Percentiles rank a stretch among this genome's conserved stretches.
phyloP scores from a whole-genome alignment of 2,797 vertebrate species.

The Melanotaenia parkinsoni region DNA sequence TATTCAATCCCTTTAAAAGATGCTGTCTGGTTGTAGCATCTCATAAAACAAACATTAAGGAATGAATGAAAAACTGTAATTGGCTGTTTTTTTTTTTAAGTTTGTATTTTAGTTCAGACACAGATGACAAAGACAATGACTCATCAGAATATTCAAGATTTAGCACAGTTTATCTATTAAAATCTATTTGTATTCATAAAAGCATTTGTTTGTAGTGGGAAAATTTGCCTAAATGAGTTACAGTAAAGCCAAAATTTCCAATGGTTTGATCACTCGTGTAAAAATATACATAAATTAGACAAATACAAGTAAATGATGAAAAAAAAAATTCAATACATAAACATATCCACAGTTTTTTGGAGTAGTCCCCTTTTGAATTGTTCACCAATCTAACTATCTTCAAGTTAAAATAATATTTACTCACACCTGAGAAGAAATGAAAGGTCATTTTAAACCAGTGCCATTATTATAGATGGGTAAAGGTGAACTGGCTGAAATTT shows the following conservation, averaged over 20 bases:
- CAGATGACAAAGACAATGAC: neutral
- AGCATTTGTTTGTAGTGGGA: neutral
- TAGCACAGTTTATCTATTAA: neutral
- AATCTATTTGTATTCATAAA: neutral
- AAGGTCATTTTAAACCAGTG: neutral
- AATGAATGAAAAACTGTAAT: neutral
- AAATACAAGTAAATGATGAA: neutral
- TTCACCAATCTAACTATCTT: too few species aligned
- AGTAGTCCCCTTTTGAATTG: neutral
- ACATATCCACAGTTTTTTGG: neutral
- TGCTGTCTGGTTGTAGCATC: neutral
- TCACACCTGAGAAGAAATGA: neutral
- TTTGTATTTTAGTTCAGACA: neutral
- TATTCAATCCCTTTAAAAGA: neutral
- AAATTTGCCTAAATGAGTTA: neutral
- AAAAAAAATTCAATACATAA: neutral
- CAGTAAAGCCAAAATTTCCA: neutral
- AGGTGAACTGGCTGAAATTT: constrained; percentile 6
- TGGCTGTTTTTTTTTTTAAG: neutral
- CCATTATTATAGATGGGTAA: neutral
- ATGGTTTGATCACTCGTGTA: neutral
- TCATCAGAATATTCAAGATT: neutral
- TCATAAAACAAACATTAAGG: neutral
- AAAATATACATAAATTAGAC: neutral
- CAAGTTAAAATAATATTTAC: neutral